Conservation (phyloP, 2,888 invertebrate species). For the Teleogryllus oceanicus region DNA sequence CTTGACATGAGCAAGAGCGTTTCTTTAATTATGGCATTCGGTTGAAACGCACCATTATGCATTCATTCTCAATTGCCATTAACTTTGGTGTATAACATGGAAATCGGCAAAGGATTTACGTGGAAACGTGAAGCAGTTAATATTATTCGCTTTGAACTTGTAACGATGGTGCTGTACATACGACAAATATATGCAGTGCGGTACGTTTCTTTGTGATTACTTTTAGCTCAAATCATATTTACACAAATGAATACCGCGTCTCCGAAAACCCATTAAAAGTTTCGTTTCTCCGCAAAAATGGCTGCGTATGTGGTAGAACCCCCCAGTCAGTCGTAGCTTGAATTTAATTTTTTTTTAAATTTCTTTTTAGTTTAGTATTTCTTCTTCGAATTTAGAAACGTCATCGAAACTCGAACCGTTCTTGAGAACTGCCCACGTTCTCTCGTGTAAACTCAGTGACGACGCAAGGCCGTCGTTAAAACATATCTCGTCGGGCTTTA, state of each 20-base stretch:
- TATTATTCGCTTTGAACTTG: constrained; percentile 4
- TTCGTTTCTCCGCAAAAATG: neutral
- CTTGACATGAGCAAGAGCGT: neutral
- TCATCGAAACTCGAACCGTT: neutral
- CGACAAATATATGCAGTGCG: neutral
- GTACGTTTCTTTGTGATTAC: neutral
- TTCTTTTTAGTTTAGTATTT: no score
- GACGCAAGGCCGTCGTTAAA: neutral
- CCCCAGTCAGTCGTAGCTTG: no score
- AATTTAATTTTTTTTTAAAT: no score
- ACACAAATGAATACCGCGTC: neutral
- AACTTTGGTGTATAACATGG: neutral
- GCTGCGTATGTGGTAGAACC: no score
- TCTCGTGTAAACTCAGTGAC: neutral
- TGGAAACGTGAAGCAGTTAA: neutral
- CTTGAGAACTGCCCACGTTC: neutral
- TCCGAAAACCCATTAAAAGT: neutral
- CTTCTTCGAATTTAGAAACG: neutral
- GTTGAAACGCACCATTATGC: neutral
- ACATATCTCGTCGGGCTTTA: neutral
- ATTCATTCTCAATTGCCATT: constrained; percentile 10
- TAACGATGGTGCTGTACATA: neutral
- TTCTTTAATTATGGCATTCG: constrained; percentile 4
- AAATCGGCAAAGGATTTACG: neutral
- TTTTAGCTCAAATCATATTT: neutral